Evolutionary conservation across 2,888 invertebrate genomes (phyloP), one percentile per base, ranked within the genome.

Genomic region (Sericinus montela): DNA sequence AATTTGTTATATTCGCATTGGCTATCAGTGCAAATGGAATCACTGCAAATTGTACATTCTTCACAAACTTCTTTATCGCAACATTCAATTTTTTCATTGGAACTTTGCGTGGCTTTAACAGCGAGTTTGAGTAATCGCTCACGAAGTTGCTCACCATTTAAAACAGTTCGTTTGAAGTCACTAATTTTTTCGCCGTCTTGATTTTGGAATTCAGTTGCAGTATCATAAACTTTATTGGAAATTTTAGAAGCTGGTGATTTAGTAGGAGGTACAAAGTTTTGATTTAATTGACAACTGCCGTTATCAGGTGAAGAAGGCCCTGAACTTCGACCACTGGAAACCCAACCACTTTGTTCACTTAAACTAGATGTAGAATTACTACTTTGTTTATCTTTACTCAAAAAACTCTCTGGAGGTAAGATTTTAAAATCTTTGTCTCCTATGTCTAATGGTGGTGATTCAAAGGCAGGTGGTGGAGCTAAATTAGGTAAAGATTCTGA

Each of bases 331-430:
- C 93, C 92, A 62, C 95, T 95, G 25, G 95, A 95, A 0, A 96
- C 95, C 95, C 96, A 96, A 1, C 96, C 96, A 67, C 95, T 95
- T 75, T 95, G 94, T 75, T 96, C 96, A 63, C 95, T 95, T 52
- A 94, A 79, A 51, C 92, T 92, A 11, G 93, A 92, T 0, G 93
- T 92, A 7, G 93, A 92, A 59, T 83, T 90, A 48, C 90, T 91
- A 51, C 76, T 80, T 25, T 62, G 63, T 60, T 85, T 86, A 29
- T 75, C 72, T 67, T 86, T 87, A 54, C 82, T 86, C 5, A 80
- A 72, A 59, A 89, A 89, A 59, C 72, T 88, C 57, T 89, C 89
- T 1, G 89, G 89, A 11, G 89, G 89, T 46, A 83, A 58, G 49
- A 89, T 87, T 76, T 88, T 89, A 34, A 89, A 89, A 64, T 89